Percentiles rank a stretch among this genome's conserved stretches.
Conservation (phyloP, 2,888 invertebrate species). For the Hetaerina titia region DNA sequence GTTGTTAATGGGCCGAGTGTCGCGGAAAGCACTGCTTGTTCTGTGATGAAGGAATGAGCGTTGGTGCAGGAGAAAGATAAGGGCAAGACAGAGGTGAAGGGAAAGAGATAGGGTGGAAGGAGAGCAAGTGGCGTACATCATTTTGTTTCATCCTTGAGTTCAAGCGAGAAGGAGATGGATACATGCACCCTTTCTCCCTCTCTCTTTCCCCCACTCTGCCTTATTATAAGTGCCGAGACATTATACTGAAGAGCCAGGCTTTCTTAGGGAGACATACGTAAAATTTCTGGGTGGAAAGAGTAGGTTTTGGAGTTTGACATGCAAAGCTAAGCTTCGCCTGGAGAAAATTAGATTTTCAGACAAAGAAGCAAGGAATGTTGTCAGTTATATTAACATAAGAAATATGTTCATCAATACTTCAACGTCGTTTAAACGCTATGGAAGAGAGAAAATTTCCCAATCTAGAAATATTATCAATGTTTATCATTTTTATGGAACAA, state of each 20-base stretch:
- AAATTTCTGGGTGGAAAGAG: background rate
- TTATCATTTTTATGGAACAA: too few species aligned
- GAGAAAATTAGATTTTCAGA: background rate
- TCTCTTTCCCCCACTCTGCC: background rate
- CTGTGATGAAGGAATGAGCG: background rate
- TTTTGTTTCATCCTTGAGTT: background rate
- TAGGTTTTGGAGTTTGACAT: background rate
- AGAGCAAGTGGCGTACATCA: background rate
- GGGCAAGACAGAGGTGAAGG: background rate
- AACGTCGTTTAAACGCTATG: too few species aligned
- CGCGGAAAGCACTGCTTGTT: slow-evolving; percentile 42
- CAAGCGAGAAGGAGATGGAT: background rate
- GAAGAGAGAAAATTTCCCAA: too few species aligned
- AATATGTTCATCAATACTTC: background rate
- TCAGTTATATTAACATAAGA: background rate
- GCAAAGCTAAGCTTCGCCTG: background rate
- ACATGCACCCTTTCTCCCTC: background rate
- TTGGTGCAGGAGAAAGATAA: slow-evolving; percentile 43
- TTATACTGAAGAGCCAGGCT: background rate
- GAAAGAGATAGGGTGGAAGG: background rate
- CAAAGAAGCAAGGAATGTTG: background rate
- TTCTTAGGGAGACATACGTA: slow-evolving; percentile 3
- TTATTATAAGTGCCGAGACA: background rate
- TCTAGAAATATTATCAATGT: too few species aligned
- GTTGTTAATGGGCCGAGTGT: slow-evolving; percentile 16